Evolutionary conservation across 2,113 vertebrate genomes (phyloP), one percentile per base, ranked within the genome.

Genomic region (Lepisosteus oculatus): DNA sequence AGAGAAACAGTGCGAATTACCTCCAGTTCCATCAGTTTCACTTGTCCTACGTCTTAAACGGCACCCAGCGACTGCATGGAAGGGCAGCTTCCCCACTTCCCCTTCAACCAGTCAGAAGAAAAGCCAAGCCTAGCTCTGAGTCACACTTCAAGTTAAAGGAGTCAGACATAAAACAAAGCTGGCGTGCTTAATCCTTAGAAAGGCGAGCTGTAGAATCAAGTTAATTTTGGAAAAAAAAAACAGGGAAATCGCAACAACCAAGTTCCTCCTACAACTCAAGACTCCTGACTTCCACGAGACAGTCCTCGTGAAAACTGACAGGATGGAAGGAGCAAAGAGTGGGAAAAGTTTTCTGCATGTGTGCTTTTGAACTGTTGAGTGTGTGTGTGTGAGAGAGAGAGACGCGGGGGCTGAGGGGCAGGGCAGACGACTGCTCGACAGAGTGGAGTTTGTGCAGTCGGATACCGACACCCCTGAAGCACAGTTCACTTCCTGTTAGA

Each of bases 81-180:
- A 88, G 80, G 84, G 83, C 88, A 29, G 56, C 56, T 12, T 89
- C 88, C 13, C 86, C 86, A 89, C 87, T 91, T 91, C 89, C 89
- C 86, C 71, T 70, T 81, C 86, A 51, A 43, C 9, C 41, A 54
- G 7, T 43, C 44, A 42, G 42, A 51, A n/a, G 47, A 63, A 81
- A 85, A 85, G 88, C 89, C 89, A 87, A 90, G 89, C 90, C 90
- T 87, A 87, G 86, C 78, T 87, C 85, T 93, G 92, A 93, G 85
- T 93, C 92, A 92, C 72, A 12, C 85, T 83, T 80, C 5, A 43
- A 82, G 86, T 86, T 83, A 88, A 88, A 85, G 83, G 83, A 86
- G 84, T 84, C 84, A 85, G 61, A 72, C 29, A 78, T 79, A 86
- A 91, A 92, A 92, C 88, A 92, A 91, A 92, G 88, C 86, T 87